Conservation (phyloP, 2,797 vertebrate genomes). For the Propithecus deckenii region DNA sequence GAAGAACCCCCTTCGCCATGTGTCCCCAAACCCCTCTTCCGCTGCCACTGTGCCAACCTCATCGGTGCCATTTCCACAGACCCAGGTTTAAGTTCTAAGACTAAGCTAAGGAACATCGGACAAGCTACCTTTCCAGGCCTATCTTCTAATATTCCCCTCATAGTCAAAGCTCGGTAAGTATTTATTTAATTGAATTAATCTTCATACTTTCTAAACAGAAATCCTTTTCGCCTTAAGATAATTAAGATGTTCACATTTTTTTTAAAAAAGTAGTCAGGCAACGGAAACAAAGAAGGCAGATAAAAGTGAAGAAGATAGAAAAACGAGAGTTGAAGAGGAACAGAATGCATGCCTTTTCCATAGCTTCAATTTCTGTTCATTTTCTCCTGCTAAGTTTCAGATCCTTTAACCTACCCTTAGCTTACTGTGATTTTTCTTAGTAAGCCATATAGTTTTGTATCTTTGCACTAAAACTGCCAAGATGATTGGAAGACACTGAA, state of each 20-base stretch:
- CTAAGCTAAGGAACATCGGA: background rate
- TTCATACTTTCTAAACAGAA: slow-evolving; percentile 33
- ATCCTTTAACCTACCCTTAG: background rate
- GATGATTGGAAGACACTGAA: background rate
- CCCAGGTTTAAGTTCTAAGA: background rate
- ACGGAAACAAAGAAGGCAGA: background rate
- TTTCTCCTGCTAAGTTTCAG: slow-evolving; percentile 18
- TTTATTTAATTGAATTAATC: slow-evolving; percentile 6
- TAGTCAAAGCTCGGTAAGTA: background rate
- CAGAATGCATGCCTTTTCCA: slow-evolving; percentile 12
- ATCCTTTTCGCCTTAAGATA: background rate
- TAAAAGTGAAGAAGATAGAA: background rate
- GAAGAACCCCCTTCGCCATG: no score
- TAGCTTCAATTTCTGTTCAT: background rate
- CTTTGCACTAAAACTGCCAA: background rate
- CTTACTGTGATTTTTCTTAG: background rate
- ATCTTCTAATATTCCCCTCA: background rate
- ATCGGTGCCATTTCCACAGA: no score
- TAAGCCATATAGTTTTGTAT: background rate
- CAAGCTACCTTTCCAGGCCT: background rate
- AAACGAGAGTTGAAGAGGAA: background rate
- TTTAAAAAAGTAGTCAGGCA: background rate
- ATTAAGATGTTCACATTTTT: background rate
- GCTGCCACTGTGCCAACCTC: no score
- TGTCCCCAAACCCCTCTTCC: no score